phyloP scores from a whole-genome alignment of 2,888 invertebrate species.

The Teinopalpus imperialis region DNA sequence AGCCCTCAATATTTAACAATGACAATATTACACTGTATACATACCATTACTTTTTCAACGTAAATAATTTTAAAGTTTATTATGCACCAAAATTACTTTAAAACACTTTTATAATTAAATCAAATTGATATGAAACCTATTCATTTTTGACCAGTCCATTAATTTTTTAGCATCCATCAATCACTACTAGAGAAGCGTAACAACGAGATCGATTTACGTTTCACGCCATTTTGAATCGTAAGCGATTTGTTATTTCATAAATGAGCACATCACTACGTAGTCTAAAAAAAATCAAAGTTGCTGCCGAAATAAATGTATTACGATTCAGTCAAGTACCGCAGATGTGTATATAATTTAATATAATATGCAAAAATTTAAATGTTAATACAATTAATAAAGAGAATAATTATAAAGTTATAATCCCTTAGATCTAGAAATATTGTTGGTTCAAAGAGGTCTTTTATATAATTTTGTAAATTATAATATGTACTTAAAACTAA shows the following conservation, averaged over 20 bases:
- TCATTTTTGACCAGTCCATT: conserved; percentile 43
- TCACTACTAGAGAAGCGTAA: conserved; percentile 20
- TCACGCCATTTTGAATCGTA: conserved; percentile 9
- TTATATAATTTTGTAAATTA: too few species aligned
- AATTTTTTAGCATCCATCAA: conserved; percentile 40
- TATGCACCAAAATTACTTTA: conserved; percentile 34
- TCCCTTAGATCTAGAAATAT: too few species aligned
- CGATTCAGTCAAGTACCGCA: too few species aligned
- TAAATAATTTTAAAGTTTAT: conserved; percentile 35
- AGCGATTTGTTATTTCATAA: background rate
- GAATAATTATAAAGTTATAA: too few species aligned
- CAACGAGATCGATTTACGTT: conserved; percentile 1
- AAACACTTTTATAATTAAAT: conserved; percentile 43
- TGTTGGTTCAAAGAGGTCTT: too few species aligned
- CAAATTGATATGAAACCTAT: conserved; percentile 40
- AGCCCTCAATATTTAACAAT: conserved; percentile 35
- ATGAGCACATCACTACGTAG: background rate
- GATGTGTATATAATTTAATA: too few species aligned
- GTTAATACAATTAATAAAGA: too few species aligned
- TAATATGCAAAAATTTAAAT: too few species aligned
- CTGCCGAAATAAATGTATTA: too few species aligned
- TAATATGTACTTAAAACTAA: too few species aligned
- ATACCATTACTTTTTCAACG: conserved; percentile 57
- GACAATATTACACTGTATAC: conserved; percentile 31
- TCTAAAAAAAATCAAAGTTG: background rate